Evolutionary conservation across 2,113 vertebrate species (phyloP).

Genomic region (Chlorodrepanis virens): DNA sequence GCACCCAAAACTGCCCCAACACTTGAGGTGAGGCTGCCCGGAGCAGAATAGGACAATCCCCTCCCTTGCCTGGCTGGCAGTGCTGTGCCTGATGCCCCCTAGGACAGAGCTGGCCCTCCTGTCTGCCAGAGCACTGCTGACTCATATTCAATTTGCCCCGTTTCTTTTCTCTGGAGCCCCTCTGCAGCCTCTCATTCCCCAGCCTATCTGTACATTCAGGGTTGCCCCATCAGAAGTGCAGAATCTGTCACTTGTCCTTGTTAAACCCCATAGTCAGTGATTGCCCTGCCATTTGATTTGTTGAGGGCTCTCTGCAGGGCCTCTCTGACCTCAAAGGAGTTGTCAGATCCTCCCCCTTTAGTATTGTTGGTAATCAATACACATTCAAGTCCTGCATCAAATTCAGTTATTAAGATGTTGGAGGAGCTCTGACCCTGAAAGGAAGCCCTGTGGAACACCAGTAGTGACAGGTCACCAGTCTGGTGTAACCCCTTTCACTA

Average conservation of each 20-base stretch:
- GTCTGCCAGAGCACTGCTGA: neutral
- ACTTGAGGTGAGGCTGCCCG: neutral
- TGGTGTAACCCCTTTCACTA: neutral
- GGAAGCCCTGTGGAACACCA: neutral
- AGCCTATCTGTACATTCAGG: neutral
- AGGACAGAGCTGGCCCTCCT: accelerated
- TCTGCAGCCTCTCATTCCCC: neutral
- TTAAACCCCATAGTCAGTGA: neutral
- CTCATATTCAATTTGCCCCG: neutral
- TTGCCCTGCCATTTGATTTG: neutral
- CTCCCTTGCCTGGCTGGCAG: accelerated
- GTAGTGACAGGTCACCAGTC: too few species aligned
- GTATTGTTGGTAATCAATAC: neutral
- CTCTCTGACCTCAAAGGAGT: neutral
- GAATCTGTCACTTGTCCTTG: neutral
- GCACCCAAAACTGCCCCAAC: neutral
- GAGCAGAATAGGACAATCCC: neutral
- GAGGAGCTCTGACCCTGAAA: neutral
- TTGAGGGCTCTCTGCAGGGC: neutral
- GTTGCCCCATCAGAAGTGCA: neutral
- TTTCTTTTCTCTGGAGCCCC: neutral
- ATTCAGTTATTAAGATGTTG: neutral
- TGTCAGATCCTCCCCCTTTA: neutral
- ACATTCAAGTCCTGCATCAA: neutral
- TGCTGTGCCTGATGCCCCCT: neutral